Base-by-base conservation (phyloP, 2,113 vertebrate species). In the Gasterosteus aculeatus region DNA sequence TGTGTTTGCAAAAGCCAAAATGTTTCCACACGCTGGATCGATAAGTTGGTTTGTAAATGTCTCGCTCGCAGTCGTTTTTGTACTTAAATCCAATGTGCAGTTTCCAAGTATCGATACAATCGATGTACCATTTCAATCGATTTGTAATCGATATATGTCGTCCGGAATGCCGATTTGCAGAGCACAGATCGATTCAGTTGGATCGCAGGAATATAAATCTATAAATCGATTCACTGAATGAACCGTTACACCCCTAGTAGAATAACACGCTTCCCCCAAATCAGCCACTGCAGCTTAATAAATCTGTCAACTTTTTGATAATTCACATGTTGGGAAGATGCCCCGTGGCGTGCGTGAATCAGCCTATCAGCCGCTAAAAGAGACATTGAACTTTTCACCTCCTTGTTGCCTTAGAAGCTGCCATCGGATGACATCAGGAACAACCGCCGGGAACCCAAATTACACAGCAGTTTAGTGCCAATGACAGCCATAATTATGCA, bases 401-500 rank as follows among this genome's bases (percentile, higher is more conserved):
- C 64, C 63, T 69, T 47, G 64, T 89, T 71, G 74, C 74, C 81
- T 88, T 61, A 73, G 82, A 93, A 83, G 87, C 79, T 88, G 77
- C 85, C 77, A 85, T 91, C 84, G 89, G 87, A 91, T 77, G 71
- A 88, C 82, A 90, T 89, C 79, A 79, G 44, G 86, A 79, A 84
- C 18, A 49, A 82, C 87, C 66, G 41, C 87, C 89, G 79, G 74
- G 90, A 91, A 91, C 86, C 88, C 83, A 92, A 94, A 94, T 93
- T 93, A 93, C 83, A 95, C 77, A 63, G 88, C 87, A 89, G 84
- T 83, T 41, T 72, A 74, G 77, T 83, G 80, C 91, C 83, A 92
- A 88, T 91, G 93, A 89, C 87, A 88, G 87, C 82, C 79, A 81
- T 93, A 94, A 94, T 94, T 94, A 93, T 69, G 93, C 82, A 41